phyloP scores from a whole-genome alignment of 2,113 vertebrate genomes.

The Ceratotherium simum region DNA sequence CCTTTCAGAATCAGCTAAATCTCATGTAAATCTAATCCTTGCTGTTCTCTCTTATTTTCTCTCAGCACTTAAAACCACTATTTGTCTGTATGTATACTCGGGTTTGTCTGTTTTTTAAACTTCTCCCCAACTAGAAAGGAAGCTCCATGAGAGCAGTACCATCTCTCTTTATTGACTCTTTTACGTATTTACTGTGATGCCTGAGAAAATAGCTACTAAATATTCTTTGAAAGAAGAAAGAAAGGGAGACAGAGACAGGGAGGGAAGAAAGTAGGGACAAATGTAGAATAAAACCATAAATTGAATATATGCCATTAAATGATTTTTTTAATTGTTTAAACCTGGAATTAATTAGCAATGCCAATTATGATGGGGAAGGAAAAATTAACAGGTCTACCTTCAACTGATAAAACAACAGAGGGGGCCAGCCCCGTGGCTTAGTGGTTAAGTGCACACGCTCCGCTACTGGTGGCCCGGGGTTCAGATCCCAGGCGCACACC shows the following conservation, averaged over 20 bases:
- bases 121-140: background rate
- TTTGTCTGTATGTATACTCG: background rate
- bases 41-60: background rate
- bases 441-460: too few species aligned
- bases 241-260: background rate
- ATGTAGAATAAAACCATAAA: background rate
- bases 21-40: background rate
- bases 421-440: too few species aligned
- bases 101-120: background rate
- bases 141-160: background rate
- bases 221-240: background rate
- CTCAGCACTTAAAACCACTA: background rate
- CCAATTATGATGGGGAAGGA: background rate
- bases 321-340: background rate
- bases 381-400: background rate
- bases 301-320: background rate
- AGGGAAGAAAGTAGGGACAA: background rate
- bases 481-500: too few species aligned
- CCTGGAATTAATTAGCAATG: background rate
- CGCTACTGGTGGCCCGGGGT: too few species aligned
- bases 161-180: background rate
- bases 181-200: background rate
- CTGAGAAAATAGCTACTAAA: background rate
- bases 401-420: background rate
- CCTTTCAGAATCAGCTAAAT: background rate